These are phyloP conservation scores for Ischnura elegans DNA, from an alignment of 2,888 invertebrate genomes.

Conservation along the genomic window DNA sequence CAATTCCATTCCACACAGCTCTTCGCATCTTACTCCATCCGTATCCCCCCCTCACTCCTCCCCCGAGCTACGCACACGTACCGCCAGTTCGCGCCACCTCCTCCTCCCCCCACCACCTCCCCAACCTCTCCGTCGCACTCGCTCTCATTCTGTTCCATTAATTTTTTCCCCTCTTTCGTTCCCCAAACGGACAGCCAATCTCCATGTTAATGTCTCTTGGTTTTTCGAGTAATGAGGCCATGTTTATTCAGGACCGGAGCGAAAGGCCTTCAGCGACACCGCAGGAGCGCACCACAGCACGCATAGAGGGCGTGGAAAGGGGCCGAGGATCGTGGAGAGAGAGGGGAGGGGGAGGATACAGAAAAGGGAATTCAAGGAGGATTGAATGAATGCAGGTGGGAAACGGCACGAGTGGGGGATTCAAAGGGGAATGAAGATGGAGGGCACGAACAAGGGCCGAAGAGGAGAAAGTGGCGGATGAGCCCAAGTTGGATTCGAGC, in stretches of 20 bases:
- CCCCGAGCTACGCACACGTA: not conserved
- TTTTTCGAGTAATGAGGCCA: slow-evolving; percentile 67
- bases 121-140: not conserved
- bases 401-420: not conserved
- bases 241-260: slow-evolving; percentile 64
- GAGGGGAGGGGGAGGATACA: not conserved
- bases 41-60: not conserved
- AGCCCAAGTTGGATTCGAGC: no score
- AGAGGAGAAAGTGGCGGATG: not conserved
- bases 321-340: not conserved
- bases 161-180: slow-evolving; percentile 53
- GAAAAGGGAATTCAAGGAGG: not conserved
- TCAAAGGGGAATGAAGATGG: no score
- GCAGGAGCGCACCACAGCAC: not conserved
- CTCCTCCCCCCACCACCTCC: not conserved
- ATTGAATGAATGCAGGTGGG: not conserved
- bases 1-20: not conserved
- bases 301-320: not conserved
- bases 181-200: slow-evolving; percentile 66
- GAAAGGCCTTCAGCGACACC: slow-evolving; percentile 42
- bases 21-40: not conserved
- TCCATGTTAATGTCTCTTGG: slow-evolving; percentile 67
- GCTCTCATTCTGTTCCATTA: slow-evolving; percentile 62
- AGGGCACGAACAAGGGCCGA: no score
- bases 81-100: not conserved